These are phyloP conservation scores for Euclidia mi DNA, from an alignment of 2,888 invertebrate genomes.

Conservation along the genomic window DNA sequence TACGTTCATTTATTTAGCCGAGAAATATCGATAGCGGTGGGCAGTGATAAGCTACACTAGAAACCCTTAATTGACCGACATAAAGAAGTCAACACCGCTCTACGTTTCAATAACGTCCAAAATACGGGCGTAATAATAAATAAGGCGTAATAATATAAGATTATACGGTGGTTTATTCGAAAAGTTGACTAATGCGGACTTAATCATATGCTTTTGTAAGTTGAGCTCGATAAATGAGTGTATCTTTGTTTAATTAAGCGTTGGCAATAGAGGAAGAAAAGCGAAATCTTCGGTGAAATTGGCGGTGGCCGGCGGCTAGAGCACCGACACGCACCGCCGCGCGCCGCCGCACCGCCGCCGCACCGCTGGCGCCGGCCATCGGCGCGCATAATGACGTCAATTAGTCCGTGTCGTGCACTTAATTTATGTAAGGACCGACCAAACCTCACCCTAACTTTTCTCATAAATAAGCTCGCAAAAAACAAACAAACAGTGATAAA, in stretches of 20 bases:
- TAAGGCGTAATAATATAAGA: no score
- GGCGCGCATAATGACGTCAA: conserved; percentile 75
- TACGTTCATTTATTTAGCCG: no score
- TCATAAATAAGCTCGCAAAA: conserved; percentile 78
- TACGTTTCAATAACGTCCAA: conserved; percentile 54
- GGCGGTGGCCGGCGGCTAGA: conserved; percentile 36
- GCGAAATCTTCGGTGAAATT: conserved; percentile 43
- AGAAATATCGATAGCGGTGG: no score
- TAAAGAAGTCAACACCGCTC: conserved; percentile 61
- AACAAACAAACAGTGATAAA: conserved; percentile 64
- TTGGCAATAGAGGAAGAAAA: conserved; percentile 56
- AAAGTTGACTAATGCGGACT: conserved; percentile 57
- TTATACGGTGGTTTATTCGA: conserved; percentile 61
- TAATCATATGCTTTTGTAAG: conserved; percentile 67
- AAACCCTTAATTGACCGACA: conserved; percentile 65
- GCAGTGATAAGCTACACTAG: conserved; percentile 61
- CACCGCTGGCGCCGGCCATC: conserved; percentile 64
- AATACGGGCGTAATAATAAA: conserved; percentile 62
- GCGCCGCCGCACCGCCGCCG: no score
- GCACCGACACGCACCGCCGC: conserved; percentile 20
- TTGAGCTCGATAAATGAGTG: conserved; percentile 63
- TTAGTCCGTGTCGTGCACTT: conserved; percentile 77
- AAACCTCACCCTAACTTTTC: conserved; percentile 75
- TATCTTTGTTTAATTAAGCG: conserved; percentile 64
- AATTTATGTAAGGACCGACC: conserved; percentile 75